Evolutionary conservation across 2,113 vertebrate species (phyloP).

Genomic region (Channa maculata): DNA sequence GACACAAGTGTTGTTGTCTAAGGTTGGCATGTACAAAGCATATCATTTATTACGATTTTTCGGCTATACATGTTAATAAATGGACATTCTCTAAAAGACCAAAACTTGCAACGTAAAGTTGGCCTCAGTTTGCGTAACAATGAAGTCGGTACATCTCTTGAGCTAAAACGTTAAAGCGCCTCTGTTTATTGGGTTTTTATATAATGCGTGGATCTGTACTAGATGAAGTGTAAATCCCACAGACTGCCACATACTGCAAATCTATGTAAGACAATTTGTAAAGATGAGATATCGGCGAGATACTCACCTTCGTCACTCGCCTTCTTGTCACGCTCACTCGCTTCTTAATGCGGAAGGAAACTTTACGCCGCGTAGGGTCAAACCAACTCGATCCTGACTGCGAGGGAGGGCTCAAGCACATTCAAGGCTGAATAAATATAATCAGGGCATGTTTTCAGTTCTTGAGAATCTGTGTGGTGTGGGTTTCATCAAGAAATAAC

Average conservation of each 20-base stretch:
- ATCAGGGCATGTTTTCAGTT: fast-evolving
- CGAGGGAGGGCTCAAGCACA: not conserved
- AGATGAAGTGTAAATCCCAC: not conserved
- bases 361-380: conserved; percentile 66
- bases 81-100: not conserved
- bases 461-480: fast-evolving
- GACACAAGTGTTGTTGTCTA: fast-evolving
- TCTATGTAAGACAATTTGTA: not conserved
- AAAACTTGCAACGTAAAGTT: not conserved
- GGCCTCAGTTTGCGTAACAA: conserved; percentile 47
- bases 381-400: conserved; percentile 36
- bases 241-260: conserved; percentile 6
- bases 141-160: not conserved
- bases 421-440: fast-evolving
- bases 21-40: fast-evolving
- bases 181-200: not conserved
- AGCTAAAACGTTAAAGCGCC: not conserved
- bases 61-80: not conserved
- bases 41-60: not conserved
- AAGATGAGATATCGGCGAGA: too few species aligned
- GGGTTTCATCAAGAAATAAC: not conserved
- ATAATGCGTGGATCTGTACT: not conserved
- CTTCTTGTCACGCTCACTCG: conserved; percentile 46
- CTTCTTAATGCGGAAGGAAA: conserved; percentile 72
- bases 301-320: conserved; percentile 68